Percentiles rank a stretch among this genome's conserved stretches.
Evolutionary conservation across 2,113 vertebrate genomes (phyloP).

Genomic region (Acanthisitta chloris): DNA sequence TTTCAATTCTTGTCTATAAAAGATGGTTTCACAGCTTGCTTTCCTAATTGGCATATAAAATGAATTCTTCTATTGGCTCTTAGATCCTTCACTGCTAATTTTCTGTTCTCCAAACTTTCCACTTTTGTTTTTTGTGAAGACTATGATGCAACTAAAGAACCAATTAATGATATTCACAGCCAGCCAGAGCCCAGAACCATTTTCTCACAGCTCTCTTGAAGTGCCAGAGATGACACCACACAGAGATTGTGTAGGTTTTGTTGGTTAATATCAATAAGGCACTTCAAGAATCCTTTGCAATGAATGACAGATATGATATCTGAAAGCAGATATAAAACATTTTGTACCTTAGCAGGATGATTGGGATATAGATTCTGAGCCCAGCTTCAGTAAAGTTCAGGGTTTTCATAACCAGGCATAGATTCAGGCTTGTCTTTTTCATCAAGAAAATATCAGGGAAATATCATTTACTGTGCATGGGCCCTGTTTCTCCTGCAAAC

Average conservation of each 20-base stretch:
- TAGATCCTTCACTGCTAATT: neutral
- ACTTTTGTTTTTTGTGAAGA: neutral
- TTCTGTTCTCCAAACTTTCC: neutral
- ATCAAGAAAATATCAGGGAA: neutral
- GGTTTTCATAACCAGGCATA: neutral
- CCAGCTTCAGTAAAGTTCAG: neutral
- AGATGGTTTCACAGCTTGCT: neutral
- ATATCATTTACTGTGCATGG: neutral
- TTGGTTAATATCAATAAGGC: slow-evolving; percentile 12
- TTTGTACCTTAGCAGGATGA: neutral
- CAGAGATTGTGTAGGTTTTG: neutral
- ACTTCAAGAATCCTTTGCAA: neutral
- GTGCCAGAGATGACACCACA: neutral
- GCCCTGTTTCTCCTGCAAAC: neutral
- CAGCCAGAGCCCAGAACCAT: neutral
- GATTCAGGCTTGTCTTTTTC: neutral
- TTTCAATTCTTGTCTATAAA: neutral
- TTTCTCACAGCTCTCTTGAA: neutral
- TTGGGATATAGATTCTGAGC: neutral
- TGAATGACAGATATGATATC: neutral
- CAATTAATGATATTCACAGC: neutral
- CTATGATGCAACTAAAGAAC: neutral
- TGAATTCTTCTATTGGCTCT: neutral
- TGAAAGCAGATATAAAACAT: neutral
- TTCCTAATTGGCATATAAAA: neutral